A percentile compares a stretch with the other conserved stretches of the same genome.
These are phyloP conservation scores for Drosophila algonquin DNA, from an alignment of 2,888 invertebrate species.

Conservation along the genomic window DNA sequence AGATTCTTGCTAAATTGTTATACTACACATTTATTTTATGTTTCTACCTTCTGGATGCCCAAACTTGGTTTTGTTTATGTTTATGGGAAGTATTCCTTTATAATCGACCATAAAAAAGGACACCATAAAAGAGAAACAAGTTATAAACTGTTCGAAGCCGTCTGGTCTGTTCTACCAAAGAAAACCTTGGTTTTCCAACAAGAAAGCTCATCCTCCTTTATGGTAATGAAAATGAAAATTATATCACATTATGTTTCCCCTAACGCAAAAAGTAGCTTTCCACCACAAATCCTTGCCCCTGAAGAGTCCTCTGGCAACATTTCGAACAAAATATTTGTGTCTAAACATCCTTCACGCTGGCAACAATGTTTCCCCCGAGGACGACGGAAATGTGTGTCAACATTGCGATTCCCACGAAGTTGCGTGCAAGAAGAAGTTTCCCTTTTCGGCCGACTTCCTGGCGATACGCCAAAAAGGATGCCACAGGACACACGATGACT, in stretches of 20 bases:
- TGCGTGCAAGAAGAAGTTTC: slow-evolving; percentile 41
- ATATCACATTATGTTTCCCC: slow-evolving; percentile 1
- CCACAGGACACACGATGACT: slow-evolving; percentile 68
- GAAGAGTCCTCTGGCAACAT: slow-evolving; percentile 30
- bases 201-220: background rate
- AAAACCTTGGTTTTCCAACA: too few species aligned
- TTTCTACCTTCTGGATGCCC: background rate
- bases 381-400: slow-evolving; percentile 24
- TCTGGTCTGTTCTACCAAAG: background rate
- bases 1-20: too few species aligned
- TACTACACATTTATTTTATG: too few species aligned
- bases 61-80: slow-evolving; percentile 42
- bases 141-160: background rate
- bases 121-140: background rate
- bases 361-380: slow-evolving; percentile 3
- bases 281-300: slow-evolving; percentile 4
- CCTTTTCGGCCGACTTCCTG: slow-evolving; percentile 38
- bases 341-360: slow-evolving; percentile 12
- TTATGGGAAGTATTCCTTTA: background rate
- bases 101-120: background rate
- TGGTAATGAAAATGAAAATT: background rate
- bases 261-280: slow-evolving; percentile 1
- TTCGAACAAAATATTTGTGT: slow-evolving; percentile 30
- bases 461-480: slow-evolving; percentile 71
- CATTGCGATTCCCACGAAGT: slow-evolving; percentile 42